Evolutionary conservation across 2,113 vertebrate genomes (phyloP), one percentile per base, ranked within the genome.

Genomic region (Strigops habroptila): DNA sequence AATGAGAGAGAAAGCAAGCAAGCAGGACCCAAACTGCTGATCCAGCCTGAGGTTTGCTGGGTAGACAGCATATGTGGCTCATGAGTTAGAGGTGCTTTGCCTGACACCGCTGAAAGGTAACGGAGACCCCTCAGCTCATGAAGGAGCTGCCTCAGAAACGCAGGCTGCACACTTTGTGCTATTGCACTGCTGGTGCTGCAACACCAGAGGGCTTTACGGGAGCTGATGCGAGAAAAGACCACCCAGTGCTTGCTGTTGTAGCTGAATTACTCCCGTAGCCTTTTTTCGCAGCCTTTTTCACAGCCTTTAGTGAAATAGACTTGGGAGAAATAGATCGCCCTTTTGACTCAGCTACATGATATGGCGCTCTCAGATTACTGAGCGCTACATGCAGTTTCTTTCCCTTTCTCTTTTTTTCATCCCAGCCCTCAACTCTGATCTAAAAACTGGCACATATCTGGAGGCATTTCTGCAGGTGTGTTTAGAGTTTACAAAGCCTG

Each of bases 321-420:
- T 28, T 33, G 51, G 33, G 57, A 84, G 33, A 43, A 9, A 18
- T 16, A 46, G 43, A 71, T 70, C 14, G 60, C 5, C 27, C 19
- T 71, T 79, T 79, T 68, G 39, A 10, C 35, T 64, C 33, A 15
- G 27, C 55, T 44, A 3, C 2, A 1, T 0, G 0, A 3, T 7
- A 6, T 3, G 1, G 9, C 9, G 22, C 9, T 65, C 27, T 51
- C 28, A 52, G 10, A 18, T 52, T 69, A 28, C 33, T 30, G 52
- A 75, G 14, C 8, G 11, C 18, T 43, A 22, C 1, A 4, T 9
- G 4, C 2, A 33, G 14, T 41, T 76, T 62, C 35, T 44, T 64
- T 71, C 28, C 30, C 6, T 28, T 33, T 53, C 1, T 62, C 4
- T 30, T 57, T 70, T 51, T 57, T 28, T 5, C 21, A 35, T 44